Conservation (phyloP, 1,140 invertebrate genomes). For the Drosophila kikkawai region DNA sequence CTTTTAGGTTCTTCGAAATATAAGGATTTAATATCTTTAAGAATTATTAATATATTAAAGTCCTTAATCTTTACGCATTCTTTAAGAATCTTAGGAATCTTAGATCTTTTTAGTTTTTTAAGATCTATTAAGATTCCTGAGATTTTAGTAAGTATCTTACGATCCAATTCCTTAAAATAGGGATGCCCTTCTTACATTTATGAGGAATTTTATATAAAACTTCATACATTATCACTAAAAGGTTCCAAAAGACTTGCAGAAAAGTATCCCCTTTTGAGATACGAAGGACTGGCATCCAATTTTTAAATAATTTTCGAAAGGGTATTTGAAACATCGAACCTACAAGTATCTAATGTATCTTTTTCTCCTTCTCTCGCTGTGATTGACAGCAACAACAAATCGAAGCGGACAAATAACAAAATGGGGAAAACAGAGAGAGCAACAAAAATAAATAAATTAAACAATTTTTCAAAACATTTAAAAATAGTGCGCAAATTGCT, state of each 20-base stretch:
- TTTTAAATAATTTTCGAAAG: neutral
- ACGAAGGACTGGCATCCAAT: neutral
- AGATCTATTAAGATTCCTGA: neutral
- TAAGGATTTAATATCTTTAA: neutral
- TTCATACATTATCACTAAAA: too few species aligned
- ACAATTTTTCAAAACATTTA: constrained; percentile 80
- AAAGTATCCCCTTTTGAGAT: too few species aligned
- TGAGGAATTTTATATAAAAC: too few species aligned
- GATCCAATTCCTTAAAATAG: too few species aligned
- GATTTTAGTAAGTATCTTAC: too few species aligned
- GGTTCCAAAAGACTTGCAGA: too few species aligned
- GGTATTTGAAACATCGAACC: neutral
- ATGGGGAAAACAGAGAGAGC: constrained; percentile 24
- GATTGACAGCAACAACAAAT: constrained; percentile 66
- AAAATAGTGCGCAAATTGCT: constrained; percentile 83
- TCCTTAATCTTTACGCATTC: neutral
- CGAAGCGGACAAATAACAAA: constrained; percentile 30
- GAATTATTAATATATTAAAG: neutral
- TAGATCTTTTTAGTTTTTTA: neutral
- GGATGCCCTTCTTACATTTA: too few species aligned
- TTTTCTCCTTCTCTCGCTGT: neutral
- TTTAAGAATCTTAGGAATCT: too few species aligned
- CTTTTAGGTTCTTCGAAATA: neutral
- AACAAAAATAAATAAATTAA: constrained; percentile 48
- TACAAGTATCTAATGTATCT: neutral